Evolutionary conservation across 1,140 invertebrate genomes (phyloP).

Genomic region (Saccostrea cuccullata): DNA sequence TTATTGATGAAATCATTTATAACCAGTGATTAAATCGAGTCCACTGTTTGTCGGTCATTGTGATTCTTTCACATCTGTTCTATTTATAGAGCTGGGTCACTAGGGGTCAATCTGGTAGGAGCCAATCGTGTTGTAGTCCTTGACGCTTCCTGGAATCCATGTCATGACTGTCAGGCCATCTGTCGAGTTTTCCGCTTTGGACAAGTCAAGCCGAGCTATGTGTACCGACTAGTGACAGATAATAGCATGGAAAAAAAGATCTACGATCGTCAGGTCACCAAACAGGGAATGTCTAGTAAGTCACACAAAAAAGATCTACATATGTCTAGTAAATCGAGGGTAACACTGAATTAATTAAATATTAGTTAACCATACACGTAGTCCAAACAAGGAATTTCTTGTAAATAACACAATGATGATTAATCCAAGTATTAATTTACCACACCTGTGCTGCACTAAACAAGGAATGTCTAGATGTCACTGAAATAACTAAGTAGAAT

Average conservation of each 20-base stretch:
- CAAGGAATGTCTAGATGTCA: neutral
- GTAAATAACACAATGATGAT: neutral
- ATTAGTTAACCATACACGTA: neutral
- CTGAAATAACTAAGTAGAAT: neutral
- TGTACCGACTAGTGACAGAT: slow-evolving; percentile 97
- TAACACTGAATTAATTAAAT: neutral
- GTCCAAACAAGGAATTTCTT: neutral
- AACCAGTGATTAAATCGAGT: no score
- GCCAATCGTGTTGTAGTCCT: slow-evolving; percentile 98
- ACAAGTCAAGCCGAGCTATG: slow-evolving; percentile 94
- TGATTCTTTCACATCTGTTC: neutral
- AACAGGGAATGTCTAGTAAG: slow-evolving; percentile 91
- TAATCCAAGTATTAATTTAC: no score
- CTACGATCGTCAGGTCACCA: slow-evolving; percentile 98
- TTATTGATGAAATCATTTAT: no score
- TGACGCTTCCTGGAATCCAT: slow-evolving; percentile 99
- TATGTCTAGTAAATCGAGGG: no score
- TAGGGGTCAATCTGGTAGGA: slow-evolving; percentile 97
- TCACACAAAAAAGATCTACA: no score
- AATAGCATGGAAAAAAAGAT: slow-evolving; percentile 98
- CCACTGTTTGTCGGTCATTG: no score
- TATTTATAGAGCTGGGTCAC: slow-evolving; percentile 89
- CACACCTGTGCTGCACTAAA: neutral
- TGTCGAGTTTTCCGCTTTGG: slow-evolving; percentile 98
- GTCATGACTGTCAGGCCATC: slow-evolving; percentile 98